Percentiles rank a stretch among this genome's conserved stretches.
Conservation (phyloP, 2,113 vertebrate genomes). For the Triplophysa siluroides region DNA sequence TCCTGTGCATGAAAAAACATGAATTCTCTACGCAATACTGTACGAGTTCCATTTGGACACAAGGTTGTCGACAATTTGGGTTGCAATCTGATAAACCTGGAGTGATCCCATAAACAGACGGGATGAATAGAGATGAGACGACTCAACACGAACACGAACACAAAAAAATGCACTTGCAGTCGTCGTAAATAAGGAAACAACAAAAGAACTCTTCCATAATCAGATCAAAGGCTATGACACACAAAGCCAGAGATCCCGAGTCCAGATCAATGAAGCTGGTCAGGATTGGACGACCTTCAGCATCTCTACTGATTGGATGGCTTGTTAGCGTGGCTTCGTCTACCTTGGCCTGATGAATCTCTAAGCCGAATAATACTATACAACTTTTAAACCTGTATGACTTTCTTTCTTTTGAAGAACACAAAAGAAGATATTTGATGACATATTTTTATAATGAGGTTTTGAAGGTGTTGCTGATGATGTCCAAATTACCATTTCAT, state of each 20-base stretch:
- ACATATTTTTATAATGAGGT: neutral
- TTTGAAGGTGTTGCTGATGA: slow-evolving; percentile 17
- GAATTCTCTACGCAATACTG: neutral
- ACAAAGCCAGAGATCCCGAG: neutral
- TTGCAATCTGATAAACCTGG: slow-evolving; percentile 26
- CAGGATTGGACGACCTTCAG: slow-evolving; percentile 17
- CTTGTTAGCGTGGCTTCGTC: neutral
- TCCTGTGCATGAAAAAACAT: slow-evolving; percentile 18
- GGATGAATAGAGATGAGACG: neutral
- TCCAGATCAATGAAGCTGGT: slow-evolving; percentile 19
- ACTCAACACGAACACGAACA: neutral
- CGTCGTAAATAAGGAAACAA: neutral
- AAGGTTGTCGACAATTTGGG: neutral
- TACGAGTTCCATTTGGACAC: neutral
- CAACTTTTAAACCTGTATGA: too few relatives aligned
- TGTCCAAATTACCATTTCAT: neutral
- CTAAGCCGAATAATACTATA: neutral
- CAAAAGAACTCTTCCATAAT: neutral
- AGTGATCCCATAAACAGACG: slow-evolving; percentile 14
- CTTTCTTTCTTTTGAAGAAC: too few relatives aligned
- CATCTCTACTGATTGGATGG: neutral
- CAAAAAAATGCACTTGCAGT: neutral
- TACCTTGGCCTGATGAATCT: neutral
- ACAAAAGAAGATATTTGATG: too few relatives aligned
- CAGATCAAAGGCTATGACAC: slow-evolving; percentile 34